phyloP scores from a whole-genome alignment of 1,140 invertebrate species.

The Drosophila biarmipes region DNA sequence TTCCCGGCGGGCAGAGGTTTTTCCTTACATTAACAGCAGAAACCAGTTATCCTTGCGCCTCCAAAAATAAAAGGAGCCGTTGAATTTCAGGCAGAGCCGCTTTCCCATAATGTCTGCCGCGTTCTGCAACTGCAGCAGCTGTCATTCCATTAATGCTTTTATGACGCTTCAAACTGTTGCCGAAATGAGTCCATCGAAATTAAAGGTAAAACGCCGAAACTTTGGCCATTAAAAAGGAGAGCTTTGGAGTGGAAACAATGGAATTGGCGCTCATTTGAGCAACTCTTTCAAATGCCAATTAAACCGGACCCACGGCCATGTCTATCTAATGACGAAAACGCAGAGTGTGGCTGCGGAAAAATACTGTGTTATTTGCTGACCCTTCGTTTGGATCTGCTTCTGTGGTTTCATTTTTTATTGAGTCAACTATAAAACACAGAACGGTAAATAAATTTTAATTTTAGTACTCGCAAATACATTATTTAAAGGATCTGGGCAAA shows the following conservation, averaged over 20 bases:
- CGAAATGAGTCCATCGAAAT: constrained; percentile 60
- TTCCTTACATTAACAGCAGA: constrained; percentile 47
- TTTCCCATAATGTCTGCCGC: constrained; percentile 58
- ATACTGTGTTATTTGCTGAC: constrained; percentile 25
- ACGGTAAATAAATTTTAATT: constrained; percentile 77
- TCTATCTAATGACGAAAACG: constrained; percentile 18
- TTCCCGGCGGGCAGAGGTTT: constrained; percentile 27
- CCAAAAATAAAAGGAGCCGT: not conserved
- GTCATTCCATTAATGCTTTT: constrained; percentile 67
- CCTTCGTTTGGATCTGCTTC: constrained; percentile 1
- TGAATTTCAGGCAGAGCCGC: constrained; percentile 22
- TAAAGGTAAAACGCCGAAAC: constrained; percentile 60
- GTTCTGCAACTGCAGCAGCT: constrained; percentile 41
- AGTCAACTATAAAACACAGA: constrained; percentile 52
- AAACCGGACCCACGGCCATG: constrained; percentile 26
- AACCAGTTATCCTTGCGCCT: constrained; percentile 23
- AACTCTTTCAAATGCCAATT: constrained; percentile 73
- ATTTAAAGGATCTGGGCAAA: constrained; percentile 50
- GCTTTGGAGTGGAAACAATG: constrained; percentile 46
- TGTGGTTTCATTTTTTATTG: constrained; percentile 47
- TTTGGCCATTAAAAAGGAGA: constrained; percentile 50
- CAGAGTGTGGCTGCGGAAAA: not conserved
- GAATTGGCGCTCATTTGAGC: constrained; percentile 64
- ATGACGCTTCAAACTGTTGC: constrained; percentile 70
- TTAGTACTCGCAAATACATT: constrained; percentile 63